Base-by-base conservation (phyloP, 2,888 invertebrate species). In the Cecidostiba fungosa region DNA sequence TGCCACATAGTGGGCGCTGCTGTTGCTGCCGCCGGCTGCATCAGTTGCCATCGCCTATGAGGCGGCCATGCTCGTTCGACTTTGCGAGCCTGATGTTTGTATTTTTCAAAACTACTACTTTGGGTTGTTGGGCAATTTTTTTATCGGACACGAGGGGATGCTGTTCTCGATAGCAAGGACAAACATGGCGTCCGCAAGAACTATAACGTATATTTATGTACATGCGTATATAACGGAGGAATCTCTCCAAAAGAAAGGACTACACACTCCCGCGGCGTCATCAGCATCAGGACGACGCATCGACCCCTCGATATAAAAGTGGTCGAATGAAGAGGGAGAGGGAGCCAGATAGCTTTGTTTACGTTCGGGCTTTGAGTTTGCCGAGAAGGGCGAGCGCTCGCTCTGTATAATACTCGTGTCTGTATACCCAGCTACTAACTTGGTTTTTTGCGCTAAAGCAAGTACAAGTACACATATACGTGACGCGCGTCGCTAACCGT, bases 221-320 rank as follows among this genome's bases (percentile, higher is more conserved):
- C n/a, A n/a, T 14, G 10, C n/a, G 32, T 6, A 29, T n/a, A n/a
- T n/a, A n/a, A 70, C 43, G n/a, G 77, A 85, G 77, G 69, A 85
- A 84, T 79, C 59, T 79, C 59, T 50, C 8, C 26, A 23, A 16
- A 62, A 77, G 39, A 81, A 85, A 85, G 77, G 50, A 62, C 77
- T 73, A 54, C 59, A n/a, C 32, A 23, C 3, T 66, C 12, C 6
- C 54, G 19, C 54, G 29, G 66, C 72, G 32, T 54, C 79, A 76
- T 85, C 39, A 43, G 39, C 12, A 0, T 12, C n/a, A n/a, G n/a
- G n/a, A 32, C 16, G 54, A 54, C 54, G 54, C 81, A 73, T 72
- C 77, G 84, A 84, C 79, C 86, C 83, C 79, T 81, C 86, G 85
- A 82, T 80, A 82, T 80, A 86, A 86, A 85, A 73, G 82, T 81